Evolutionary conservation across 2,888 invertebrate genomes (phyloP).

Genomic region (Sepioteuthis lessoniana): DNA sequence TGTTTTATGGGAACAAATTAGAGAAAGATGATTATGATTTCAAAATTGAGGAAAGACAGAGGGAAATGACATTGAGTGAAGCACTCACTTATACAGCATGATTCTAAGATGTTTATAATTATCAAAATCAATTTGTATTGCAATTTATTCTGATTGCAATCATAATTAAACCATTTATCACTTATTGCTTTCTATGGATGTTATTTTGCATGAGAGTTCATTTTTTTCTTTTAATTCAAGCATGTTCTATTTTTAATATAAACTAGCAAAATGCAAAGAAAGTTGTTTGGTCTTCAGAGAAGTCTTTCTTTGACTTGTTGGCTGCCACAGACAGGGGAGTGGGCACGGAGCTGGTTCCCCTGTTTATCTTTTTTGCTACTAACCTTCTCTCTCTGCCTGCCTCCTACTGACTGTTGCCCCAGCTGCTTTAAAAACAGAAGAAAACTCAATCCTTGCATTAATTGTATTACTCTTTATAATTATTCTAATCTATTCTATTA

Average conservation of each 20-base stretch:
- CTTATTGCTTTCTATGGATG: neutral
- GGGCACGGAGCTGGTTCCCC: constrained; percentile 9
- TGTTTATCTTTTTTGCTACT: neutral
- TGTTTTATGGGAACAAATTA: neutral
- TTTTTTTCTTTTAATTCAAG: neutral
- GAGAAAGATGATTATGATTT: neutral
- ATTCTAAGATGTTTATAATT: neutral
- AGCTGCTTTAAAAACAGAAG: neutral
- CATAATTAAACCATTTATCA: neutral
- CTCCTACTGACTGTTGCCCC: constrained; percentile 9
- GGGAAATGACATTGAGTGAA: neutral
- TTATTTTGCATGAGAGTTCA: neutral
- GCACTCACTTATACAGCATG: neutral
- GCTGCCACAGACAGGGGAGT: neutral
- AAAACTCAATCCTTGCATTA: neutral
- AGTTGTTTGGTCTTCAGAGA: neutral
- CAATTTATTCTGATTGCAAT: neutral
- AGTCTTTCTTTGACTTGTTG: too few relatives aligned
- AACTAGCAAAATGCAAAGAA: neutral
- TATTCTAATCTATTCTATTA: neutral
- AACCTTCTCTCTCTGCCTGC: constrained; percentile 33
- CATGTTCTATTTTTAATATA: neutral
- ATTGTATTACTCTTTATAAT: neutral
- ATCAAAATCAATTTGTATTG: neutral
- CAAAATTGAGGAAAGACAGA: neutral